These are phyloP conservation scores for Ecdyonurus torrentis DNA, from an alignment of 2,888 invertebrate genomes.

Conservation along the genomic window DNA sequence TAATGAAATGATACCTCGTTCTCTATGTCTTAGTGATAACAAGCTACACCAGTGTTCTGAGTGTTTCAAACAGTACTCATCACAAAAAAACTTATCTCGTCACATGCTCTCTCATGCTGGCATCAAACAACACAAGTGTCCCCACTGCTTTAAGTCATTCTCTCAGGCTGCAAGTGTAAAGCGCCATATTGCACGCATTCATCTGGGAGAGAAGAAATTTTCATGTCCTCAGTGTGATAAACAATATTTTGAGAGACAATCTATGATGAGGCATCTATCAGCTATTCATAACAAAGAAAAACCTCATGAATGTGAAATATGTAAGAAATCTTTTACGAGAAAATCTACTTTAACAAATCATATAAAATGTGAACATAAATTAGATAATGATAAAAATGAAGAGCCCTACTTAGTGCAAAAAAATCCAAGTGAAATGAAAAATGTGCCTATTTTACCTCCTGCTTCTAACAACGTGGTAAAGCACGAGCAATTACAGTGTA, in stretches of 20 bases:
- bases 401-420: no score
- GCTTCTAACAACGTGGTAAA: no score
- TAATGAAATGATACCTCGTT: no score
- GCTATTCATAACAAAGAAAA: not conserved
- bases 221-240: not conserved
- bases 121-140: not conserved
- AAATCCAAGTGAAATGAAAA: no score
- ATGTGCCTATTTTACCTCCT: no score
- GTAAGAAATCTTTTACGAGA: not conserved
- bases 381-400: not conserved
- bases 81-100: not conserved
- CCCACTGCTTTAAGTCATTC: not conserved
- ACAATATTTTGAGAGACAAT: not conserved
- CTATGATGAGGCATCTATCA: not conserved
- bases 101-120: not conserved
- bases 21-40: no score
- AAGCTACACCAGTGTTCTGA: not conserved
- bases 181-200: not conserved
- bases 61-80: not conserved
- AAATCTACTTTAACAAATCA: not conserved
- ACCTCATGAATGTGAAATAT: conserved; percentile 1
- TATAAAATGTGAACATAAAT: not conserved
- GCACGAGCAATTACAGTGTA: no score
- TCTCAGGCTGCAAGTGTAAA: not conserved
- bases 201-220: not conserved